Percentiles rank a stretch among this genome's conserved stretches.
Evolutionary conservation across 2,113 vertebrate genomes (phyloP).

Genomic region (Oryzias woworae): DNA sequence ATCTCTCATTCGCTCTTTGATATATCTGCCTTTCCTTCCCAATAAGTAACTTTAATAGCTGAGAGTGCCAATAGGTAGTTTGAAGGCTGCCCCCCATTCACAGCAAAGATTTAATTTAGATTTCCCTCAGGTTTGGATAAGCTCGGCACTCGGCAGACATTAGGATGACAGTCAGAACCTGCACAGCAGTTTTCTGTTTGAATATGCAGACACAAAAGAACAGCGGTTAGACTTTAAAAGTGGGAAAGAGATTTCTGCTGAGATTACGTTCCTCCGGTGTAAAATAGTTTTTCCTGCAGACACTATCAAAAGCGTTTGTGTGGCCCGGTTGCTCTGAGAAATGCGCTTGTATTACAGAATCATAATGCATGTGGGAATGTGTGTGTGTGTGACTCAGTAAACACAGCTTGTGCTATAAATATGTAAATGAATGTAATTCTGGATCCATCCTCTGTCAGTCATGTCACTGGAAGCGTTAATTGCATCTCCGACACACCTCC

Average conservation of each 20-base stretch:
- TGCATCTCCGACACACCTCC: no score
- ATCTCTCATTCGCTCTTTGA: slow-evolving; percentile 28
- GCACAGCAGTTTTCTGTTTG: slow-evolving; percentile 57
- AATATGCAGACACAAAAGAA: slow-evolving; percentile 54
- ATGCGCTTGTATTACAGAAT: slow-evolving; percentile 4
- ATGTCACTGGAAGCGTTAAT: no score
- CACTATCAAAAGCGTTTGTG: background rate
- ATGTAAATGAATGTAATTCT: background rate
- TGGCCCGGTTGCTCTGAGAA: slow-evolving; percentile 28
- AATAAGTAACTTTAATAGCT: slow-evolving; percentile 60
- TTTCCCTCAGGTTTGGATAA: slow-evolving; percentile 69
- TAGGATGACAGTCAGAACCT: slow-evolving; percentile 52
- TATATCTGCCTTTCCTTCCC: slow-evolving; percentile 49
- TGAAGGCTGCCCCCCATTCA: slow-evolving; percentile 51
- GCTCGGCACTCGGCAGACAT: slow-evolving; percentile 52
- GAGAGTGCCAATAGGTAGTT: slow-evolving; percentile 60
- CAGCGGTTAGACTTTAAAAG: slow-evolving; percentile 35
- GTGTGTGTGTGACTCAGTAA: background rate
- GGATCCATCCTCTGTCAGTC: no score
- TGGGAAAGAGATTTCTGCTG: slow-evolving; percentile 50
- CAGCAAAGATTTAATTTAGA: slow-evolving; percentile 73
- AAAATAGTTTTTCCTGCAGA: slow-evolving; percentile 32
- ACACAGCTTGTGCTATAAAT: background rate
- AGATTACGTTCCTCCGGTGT: slow-evolving; percentile 23
- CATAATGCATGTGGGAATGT: background rate